These are phyloP conservation scores for Eupsittula cactorum DNA, from an alignment of 2,113 vertebrate genomes.

Conservation along the genomic window DNA sequence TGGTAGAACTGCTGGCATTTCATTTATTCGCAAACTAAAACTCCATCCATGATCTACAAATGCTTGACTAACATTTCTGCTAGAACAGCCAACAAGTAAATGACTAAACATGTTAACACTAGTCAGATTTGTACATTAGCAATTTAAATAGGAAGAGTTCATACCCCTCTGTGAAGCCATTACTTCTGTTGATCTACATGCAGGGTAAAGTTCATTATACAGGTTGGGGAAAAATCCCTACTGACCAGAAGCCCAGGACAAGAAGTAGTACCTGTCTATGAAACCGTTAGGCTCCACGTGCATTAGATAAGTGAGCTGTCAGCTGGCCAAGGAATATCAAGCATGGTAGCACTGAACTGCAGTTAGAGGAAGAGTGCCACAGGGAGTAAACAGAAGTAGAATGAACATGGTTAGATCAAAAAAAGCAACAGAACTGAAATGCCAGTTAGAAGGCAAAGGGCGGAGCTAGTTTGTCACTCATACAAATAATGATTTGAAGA, in stretches of 20 bases:
- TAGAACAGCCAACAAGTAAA: slow-evolving; percentile 32
- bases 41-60: background rate
- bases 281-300: slow-evolving; percentile 70
- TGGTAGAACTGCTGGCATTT: background rate
- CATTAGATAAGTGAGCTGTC: slow-evolving; percentile 72
- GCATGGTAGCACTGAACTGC: slow-evolving; percentile 72
- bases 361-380: slow-evolving; percentile 73
- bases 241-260: slow-evolving; percentile 71
- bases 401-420: slow-evolving; percentile 72
- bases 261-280: slow-evolving; percentile 72
- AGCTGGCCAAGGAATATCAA: slow-evolving; percentile 73
- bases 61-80: slow-evolving; percentile 37
- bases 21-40: background rate
- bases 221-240: slow-evolving; percentile 58
- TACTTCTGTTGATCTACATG: slow-evolving; percentile 65
- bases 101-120: slow-evolving; percentile 29
- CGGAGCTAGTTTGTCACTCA: slow-evolving; percentile 65
- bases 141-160: slow-evolving; percentile 50
- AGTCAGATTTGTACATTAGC: slow-evolving; percentile 27
- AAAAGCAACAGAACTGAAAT: slow-evolving; percentile 71
- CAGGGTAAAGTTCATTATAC: slow-evolving; percentile 57
- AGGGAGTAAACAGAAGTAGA: slow-evolving; percentile 72
- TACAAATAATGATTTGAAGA: slow-evolving; percentile 54
- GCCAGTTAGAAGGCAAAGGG: slow-evolving; percentile 68
- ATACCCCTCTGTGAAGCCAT: slow-evolving; percentile 59